Conservation (phyloP, 1,140 invertebrate genomes). For the Leptinotarsa defecta region DNA sequence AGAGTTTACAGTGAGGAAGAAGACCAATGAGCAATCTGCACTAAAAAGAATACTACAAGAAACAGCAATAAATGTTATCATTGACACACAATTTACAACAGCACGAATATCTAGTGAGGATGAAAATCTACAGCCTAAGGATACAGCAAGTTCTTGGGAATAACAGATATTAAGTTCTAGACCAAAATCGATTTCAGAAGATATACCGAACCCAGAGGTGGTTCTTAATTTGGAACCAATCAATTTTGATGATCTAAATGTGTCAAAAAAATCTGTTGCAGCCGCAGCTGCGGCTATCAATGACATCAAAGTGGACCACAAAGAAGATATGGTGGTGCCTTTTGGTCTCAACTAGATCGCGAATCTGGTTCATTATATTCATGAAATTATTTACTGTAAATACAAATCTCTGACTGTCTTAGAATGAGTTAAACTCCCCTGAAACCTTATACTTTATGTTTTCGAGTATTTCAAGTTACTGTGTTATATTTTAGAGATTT, state of each 20-base stretch:
- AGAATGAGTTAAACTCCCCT: neutral
- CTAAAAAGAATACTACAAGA: conserved; percentile 85
- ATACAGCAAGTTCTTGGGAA: conserved; percentile 61
- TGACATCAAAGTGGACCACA: conserved; percentile 77
- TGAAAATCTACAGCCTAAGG: conserved; percentile 70
- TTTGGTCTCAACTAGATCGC: conserved; percentile 60
- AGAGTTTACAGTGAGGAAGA: conserved; percentile 71
- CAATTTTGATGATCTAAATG: conserved; percentile 58
- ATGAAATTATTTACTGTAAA: conserved; percentile 1
- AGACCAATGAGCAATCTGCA: conserved; percentile 85
- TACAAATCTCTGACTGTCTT: neutral
- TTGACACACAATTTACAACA: conserved; percentile 80
- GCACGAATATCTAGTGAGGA: conserved; percentile 78
- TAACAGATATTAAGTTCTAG: conserved; percentile 53
- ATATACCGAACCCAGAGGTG: conserved; percentile 66
- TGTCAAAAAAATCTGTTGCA: conserved; percentile 67
- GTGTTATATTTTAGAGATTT: neutral
- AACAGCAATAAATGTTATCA: conserved; percentile 85
- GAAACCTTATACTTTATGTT: neutral
- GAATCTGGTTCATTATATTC: neutral
- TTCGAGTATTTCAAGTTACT: conserved; percentile 15
- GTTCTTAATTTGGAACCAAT: conserved; percentile 62
- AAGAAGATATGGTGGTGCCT: conserved; percentile 79
- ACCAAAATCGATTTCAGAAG: conserved; percentile 59
- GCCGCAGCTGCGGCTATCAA: conserved; percentile 70